phyloP scores from a whole-genome alignment of 2,797 vertebrate species.

The Liparis tanakae region DNA sequence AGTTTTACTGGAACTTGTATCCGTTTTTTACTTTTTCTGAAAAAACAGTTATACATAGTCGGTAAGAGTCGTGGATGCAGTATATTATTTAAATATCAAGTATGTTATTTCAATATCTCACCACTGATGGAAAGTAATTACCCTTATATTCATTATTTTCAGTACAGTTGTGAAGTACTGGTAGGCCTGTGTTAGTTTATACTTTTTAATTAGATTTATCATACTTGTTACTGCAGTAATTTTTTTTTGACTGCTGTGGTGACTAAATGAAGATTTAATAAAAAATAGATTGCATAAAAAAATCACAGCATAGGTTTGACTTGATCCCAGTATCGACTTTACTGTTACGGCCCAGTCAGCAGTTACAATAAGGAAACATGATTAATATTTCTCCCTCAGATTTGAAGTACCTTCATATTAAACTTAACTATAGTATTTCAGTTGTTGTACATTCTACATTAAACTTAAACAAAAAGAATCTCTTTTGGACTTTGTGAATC shows the following conservation, averaged over 20 bases:
- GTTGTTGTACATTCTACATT: neutral
- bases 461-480: neutral
- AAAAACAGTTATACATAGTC: neutral
- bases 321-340: neutral
- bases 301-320: neutral
- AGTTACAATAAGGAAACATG: neutral
- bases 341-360: neutral
- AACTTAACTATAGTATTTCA: neutral
- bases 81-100: neutral
- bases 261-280: neutral
- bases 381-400: neutral
- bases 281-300: neutral
- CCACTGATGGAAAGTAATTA: neutral
- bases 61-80: neutral
- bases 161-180: neutral
- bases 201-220: neutral
- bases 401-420: neutral
- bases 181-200: neutral
- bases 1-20: slow-evolving; percentile 17
- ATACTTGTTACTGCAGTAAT: neutral
- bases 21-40: neutral
- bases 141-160: neutral
- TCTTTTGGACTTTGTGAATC: neutral
- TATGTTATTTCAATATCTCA: neutral
- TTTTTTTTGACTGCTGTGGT: neutral